These are phyloP conservation scores for Zhengitettix transpicula DNA, from an alignment of 2,888 invertebrate species.

Conservation along the genomic window DNA sequence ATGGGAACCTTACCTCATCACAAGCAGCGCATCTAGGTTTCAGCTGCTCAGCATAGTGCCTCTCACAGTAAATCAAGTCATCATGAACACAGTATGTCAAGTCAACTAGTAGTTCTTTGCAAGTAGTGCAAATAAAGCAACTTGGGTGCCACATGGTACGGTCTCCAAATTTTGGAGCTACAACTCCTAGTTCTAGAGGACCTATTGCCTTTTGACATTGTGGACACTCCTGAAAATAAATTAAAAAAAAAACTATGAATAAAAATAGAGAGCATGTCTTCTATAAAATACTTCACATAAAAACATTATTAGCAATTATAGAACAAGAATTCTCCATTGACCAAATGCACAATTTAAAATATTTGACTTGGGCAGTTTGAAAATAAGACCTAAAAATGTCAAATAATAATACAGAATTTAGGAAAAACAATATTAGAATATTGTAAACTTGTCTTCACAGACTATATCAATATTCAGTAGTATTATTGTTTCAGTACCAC, in stretches of 20 bases:
- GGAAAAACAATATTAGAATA: too few species aligned
- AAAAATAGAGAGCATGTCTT: background rate
- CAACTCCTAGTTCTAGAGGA: conserved; percentile 66
- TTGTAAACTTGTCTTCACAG: too few species aligned
- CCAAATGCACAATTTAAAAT: too few species aligned
- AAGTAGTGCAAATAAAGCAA: conserved; percentile 80
- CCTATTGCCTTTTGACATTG: conserved; percentile 67
- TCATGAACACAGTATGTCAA: conserved; percentile 89
- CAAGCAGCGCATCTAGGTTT: conserved; percentile 93
- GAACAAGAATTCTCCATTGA: background rate
- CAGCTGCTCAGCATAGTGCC: conserved; percentile 91
- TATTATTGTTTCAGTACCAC: too few species aligned
- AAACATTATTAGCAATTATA: background rate
- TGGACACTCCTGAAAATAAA: conserved; percentile 50
- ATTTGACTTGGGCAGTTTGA: too few species aligned
- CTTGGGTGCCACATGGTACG: conserved; percentile 69
- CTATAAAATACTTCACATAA: background rate
- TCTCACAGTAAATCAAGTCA: conserved; percentile 74
- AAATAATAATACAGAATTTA: too few species aligned
- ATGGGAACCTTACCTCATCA: conserved; percentile 70
- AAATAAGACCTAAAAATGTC: too few species aligned
- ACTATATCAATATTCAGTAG: too few species aligned
- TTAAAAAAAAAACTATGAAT: background rate
- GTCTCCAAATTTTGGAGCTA: conserved; percentile 66
- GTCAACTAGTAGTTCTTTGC: conserved; percentile 87